Conservation (phyloP, 2,113 vertebrate species). For the Scophthalmus maximus region DNA sequence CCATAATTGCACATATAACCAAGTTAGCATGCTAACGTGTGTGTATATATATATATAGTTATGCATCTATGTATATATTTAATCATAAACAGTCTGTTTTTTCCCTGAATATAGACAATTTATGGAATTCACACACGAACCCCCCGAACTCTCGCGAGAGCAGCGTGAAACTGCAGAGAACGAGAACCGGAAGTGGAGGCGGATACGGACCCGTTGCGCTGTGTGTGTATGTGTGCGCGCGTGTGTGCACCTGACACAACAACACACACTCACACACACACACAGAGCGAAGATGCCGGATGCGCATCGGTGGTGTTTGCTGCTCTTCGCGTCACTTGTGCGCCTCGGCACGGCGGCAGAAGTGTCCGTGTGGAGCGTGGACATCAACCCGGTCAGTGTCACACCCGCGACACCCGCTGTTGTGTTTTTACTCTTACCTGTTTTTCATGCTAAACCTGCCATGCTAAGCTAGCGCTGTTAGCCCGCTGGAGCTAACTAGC, state of each 20-base stretch:
- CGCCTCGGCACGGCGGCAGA: conserved; percentile 63
- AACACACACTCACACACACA: conserved; percentile 7
- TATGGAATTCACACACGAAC: no score
- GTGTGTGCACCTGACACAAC: neutral
- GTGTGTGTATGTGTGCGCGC: neutral
- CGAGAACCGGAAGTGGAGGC: conserved; percentile 60
- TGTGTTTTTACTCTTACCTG: no score
- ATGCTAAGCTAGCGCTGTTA: no score
- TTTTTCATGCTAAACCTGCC: no score
- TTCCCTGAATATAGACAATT: no score
- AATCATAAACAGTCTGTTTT: no score
- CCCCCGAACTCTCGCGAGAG: no score
- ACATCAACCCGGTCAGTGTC: conserved; percentile 76
- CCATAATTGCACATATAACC: no score
- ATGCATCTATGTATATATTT: no score
- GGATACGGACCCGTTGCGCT: conserved; percentile 21
- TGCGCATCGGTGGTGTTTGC: conserved; percentile 32
- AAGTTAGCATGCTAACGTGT: no score
- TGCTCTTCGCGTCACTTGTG: conserved; percentile 46
- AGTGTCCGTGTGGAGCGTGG: conserved; percentile 78
- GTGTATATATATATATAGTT: no score
- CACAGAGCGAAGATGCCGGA: conserved; percentile 56
- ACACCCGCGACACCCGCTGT: neutral
- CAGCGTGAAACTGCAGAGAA: neutral
- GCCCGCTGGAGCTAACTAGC: no score